A percentile compares a stretch with the other conserved stretches of the same genome.
These are phyloP conservation scores for Nyctibius bracteatus DNA, from an alignment of 2,113 vertebrate species.

Conservation along the genomic window DNA sequence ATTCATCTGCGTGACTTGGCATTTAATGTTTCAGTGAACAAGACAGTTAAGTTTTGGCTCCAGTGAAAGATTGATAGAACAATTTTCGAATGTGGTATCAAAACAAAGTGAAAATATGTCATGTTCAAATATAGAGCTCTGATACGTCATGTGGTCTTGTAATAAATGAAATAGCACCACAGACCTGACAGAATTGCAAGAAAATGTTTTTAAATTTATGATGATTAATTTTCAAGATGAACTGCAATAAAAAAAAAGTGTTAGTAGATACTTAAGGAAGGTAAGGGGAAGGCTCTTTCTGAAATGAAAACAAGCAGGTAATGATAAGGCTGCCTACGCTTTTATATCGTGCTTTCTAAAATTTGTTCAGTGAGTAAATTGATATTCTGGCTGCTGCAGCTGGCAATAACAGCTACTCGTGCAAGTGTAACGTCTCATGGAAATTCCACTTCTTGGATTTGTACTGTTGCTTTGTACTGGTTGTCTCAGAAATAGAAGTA, in stretches of 20 bases:
- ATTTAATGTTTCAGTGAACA: slow-evolving; percentile 74
- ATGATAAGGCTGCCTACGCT: slow-evolving; percentile 38
- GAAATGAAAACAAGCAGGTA: slow-evolving; percentile 36
- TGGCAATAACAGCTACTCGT: neutral
- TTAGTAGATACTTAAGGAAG: slow-evolving; percentile 60
- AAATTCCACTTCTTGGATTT: neutral
- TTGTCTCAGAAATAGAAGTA: neutral
- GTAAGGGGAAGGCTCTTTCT: slow-evolving; percentile 27
- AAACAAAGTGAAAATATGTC: slow-evolving; percentile 76
- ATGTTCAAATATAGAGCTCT: slow-evolving; percentile 72
- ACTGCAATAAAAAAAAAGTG: slow-evolving; percentile 60
- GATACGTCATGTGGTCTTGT: slow-evolving; percentile 62
- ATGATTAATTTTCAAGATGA: slow-evolving; percentile 77
- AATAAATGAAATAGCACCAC: slow-evolving; percentile 70
- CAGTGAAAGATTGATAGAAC: slow-evolving; percentile 73
- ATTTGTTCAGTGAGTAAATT: neutral
- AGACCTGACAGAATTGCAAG: slow-evolving; percentile 69
- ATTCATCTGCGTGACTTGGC: slow-evolving; percentile 62
- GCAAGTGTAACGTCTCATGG: neutral
- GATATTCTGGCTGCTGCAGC: neutral
- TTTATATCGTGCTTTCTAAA: neutral
- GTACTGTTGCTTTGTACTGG: neutral
- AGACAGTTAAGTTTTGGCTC: slow-evolving; percentile 69
- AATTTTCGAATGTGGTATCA: slow-evolving; percentile 75
- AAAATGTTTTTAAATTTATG: slow-evolving; percentile 71